These are phyloP conservation scores for Hylaea fasciaria DNA, from an alignment of 2,888 invertebrate genomes.

Conservation along the genomic window DNA sequence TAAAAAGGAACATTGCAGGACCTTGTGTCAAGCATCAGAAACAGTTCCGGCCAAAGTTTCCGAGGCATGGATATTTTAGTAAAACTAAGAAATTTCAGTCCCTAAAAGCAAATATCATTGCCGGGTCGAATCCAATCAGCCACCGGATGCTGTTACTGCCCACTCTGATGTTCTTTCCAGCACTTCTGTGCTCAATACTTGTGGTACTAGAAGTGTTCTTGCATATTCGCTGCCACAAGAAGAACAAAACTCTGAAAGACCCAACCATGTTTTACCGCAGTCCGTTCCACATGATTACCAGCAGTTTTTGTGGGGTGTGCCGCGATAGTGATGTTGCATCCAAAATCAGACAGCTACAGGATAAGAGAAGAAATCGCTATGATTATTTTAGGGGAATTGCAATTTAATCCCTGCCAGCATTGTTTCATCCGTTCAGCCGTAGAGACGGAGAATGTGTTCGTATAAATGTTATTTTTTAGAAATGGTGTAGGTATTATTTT, in stretches of 20 bases:
- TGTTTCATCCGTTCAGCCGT: too few species aligned
- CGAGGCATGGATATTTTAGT: slow-evolving; percentile 59
- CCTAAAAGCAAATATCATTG: slow-evolving; percentile 68
- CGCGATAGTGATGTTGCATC: slow-evolving; percentile 86
- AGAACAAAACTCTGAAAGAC: slow-evolving; percentile 85
- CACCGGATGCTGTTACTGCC: slow-evolving; percentile 85
- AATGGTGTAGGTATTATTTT: too few species aligned
- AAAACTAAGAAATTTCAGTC: slow-evolving; percentile 67
- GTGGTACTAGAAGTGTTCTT: slow-evolving; percentile 85
- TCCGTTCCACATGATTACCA: slow-evolving; percentile 88
- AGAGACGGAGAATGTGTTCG: too few species aligned
- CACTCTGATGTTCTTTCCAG: slow-evolving; percentile 84
- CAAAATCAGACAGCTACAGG: slow-evolving; percentile 87
- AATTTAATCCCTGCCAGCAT: slow-evolving; percentile 40
- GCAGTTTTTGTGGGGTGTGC: slow-evolving; percentile 89
- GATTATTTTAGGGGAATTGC: slow-evolving; percentile 69
- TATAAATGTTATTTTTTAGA: too few species aligned
- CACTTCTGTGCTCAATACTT: slow-evolving; percentile 78
- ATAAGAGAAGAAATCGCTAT: slow-evolving; percentile 81
- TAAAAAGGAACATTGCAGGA: slow-evolving; percentile 19
- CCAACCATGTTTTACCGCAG: slow-evolving; percentile 87
- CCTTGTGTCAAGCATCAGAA: slow-evolving; percentile 5
- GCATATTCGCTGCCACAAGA: slow-evolving; percentile 88
- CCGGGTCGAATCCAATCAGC: slow-evolving; percentile 71
- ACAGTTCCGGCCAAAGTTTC: slow-evolving; percentile 52